Percentiles rank a stretch among this genome's conserved stretches.
Evolutionary conservation across 1,140 invertebrate genomes (phyloP).

Genomic region (Brachionus koreanus): DNA sequence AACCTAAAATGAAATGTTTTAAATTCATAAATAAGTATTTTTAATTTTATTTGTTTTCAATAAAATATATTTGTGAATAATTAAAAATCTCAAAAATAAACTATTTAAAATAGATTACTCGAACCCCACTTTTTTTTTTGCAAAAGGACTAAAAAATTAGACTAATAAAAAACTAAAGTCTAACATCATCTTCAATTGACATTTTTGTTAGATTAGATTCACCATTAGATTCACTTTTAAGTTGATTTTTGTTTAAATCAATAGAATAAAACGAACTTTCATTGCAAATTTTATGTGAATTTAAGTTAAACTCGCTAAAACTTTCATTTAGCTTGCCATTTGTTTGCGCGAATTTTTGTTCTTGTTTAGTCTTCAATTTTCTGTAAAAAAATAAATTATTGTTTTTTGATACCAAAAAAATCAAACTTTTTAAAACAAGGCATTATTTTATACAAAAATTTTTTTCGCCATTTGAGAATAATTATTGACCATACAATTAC

Average conservation of each 20-base stretch:
- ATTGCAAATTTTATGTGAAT: not conserved
- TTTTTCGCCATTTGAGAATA: conserved; percentile 43
- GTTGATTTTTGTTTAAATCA: conserved; percentile 6
- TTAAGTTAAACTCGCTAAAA: not conserved
- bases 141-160: not conserved
- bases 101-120: too few relatives aligned
- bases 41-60: too few relatives aligned
- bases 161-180: not conserved
- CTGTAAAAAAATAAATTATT: not conserved
- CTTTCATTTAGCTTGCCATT: not conserved
- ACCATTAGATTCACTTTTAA: not conserved
- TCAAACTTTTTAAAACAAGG: conserved; percentile 7
- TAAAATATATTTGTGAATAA: too few relatives aligned
- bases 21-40: too few relatives aligned
- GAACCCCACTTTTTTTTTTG: too few relatives aligned
- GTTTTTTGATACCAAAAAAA: not conserved
- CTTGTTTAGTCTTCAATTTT: not conserved
- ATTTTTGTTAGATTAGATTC: not conserved
- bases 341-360: not conserved
- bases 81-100: too few relatives aligned
- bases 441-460: conserved; percentile 13
- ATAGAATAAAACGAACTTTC: not conserved
- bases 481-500: not conserved
- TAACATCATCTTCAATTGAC: not conserved
- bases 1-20: too few relatives aligned